These are phyloP conservation scores for Porites rus DNA, from an alignment of 92 coral and sea anemone species.

Conservation along the genomic window DNA sequence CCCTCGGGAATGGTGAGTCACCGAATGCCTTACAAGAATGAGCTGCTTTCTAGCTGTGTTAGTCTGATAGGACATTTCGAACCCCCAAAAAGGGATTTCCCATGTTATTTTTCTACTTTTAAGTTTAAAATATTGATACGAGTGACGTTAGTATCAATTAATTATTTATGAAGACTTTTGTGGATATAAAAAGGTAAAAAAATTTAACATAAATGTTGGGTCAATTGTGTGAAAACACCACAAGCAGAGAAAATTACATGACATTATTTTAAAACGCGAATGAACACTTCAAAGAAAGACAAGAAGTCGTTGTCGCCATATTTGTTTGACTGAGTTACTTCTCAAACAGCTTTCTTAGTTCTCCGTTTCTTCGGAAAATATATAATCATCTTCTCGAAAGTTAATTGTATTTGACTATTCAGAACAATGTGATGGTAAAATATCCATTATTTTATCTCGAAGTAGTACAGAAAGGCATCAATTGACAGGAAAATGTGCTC, in stretches of 20 bases:
- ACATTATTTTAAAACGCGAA: background rate
- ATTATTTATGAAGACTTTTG: background rate
- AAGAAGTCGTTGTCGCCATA: slow-evolving; percentile 12
- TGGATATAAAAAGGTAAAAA: background rate
- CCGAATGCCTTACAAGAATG: background rate
- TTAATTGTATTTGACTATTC: background rate
- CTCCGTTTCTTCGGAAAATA: background rate
- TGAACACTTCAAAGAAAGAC: slow-evolving; percentile 33
- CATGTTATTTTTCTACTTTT: background rate
- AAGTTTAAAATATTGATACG: slow-evolving; percentile 11
- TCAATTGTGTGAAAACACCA: background rate
- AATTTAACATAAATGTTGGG: background rate
- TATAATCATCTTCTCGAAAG: background rate
- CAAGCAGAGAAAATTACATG: background rate
- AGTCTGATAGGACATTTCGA: background rate
- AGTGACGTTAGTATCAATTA: background rate
- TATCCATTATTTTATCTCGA: no score
- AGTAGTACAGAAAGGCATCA: no score
- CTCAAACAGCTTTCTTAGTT: background rate
- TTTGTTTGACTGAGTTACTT: background rate
- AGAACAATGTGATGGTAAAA: background rate
- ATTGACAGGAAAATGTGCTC: no score
- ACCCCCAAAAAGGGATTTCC: background rate
- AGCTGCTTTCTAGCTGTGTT: background rate
- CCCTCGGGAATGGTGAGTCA: slow-evolving; percentile 5